Evolutionary conservation across 1,140 invertebrate genomes (phyloP).

Genomic region (Centruroides sculpturatus): DNA sequence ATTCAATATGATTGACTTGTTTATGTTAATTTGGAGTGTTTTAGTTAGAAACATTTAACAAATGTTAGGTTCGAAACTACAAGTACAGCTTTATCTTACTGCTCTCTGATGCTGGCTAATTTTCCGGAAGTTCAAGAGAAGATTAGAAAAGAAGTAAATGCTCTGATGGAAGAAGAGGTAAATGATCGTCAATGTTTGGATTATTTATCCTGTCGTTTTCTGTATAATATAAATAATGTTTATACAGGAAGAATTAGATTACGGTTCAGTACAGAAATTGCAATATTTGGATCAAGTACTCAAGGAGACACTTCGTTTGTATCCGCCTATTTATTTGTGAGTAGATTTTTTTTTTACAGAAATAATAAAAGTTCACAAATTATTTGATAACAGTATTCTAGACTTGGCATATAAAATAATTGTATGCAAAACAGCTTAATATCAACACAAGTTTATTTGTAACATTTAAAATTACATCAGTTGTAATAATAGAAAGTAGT

Average conservation of each 20-base stretch:
- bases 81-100: conserved; percentile 27
- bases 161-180: conserved; percentile 9
- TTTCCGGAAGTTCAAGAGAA: conserved; percentile 31
- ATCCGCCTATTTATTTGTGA: background rate
- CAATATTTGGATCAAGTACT: background rate
- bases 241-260: background rate
- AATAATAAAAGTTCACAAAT: too few relatives aligned
- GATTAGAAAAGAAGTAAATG: conserved; percentile 26
- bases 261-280: background rate
- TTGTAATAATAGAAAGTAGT: too few relatives aligned
- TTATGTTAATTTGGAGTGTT: too few relatives aligned
- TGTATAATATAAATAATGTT: too few relatives aligned
- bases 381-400: too few relatives aligned
- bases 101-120: conserved; percentile 27
- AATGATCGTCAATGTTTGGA: background rate
- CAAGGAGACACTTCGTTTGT: background rate
- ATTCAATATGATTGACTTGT: too few relatives aligned
- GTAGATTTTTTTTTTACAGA: background rate
- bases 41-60: too few relatives aligned
- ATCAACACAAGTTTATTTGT: too few relatives aligned
- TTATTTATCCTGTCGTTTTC: too few relatives aligned
- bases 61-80: conserved; percentile 35
- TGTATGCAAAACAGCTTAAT: too few relatives aligned
- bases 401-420: too few relatives aligned
- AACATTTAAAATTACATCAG: too few relatives aligned